These are phyloP conservation scores for Latrodectus geometricus DNA, from an alignment of 1,140 invertebrate genomes.

Conservation along the genomic window DNA sequence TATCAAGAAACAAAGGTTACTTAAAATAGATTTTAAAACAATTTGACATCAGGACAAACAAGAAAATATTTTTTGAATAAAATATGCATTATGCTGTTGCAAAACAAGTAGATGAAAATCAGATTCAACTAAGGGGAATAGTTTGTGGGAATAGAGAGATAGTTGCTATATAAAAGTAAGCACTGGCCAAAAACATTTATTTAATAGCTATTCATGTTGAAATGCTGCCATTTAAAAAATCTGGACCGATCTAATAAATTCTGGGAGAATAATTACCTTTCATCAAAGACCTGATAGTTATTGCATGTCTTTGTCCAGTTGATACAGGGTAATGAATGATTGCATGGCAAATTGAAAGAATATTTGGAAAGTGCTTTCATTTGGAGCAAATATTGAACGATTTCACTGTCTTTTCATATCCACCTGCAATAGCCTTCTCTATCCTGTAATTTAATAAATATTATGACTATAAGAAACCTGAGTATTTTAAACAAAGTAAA, in stretches of 20 bases:
- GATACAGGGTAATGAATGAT: conserved; percentile 28
- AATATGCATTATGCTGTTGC: no score
- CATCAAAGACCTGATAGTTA: conserved; percentile 43
- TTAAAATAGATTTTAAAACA: no score
- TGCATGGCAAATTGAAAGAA: conserved; percentile 29
- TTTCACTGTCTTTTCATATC: conserved; percentile 54
- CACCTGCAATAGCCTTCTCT: conserved; percentile 53
- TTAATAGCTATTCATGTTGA: no score
- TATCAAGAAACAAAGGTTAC: no score
- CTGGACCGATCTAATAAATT: background rate
- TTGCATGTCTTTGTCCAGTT: conserved; percentile 37
- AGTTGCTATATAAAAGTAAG: no score
- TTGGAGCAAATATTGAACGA: conserved; percentile 55
- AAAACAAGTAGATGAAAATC: no score
- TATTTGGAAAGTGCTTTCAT: conserved; percentile 36
- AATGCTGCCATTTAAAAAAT: no score
- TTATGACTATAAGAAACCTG: conserved; percentile 30
- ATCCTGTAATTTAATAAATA: conserved; percentile 60
- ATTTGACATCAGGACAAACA: no score
- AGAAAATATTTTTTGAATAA: no score
- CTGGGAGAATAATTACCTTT: conserved; percentile 50
- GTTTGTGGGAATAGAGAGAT: no score
- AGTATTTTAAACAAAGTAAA: conserved; percentile 8
- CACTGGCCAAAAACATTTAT: no score
- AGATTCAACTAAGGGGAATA: no score